These are phyloP conservation scores for Sebastes iracundus DNA, from an alignment of 2,797 vertebrate species.

Conservation along the genomic window DNA sequence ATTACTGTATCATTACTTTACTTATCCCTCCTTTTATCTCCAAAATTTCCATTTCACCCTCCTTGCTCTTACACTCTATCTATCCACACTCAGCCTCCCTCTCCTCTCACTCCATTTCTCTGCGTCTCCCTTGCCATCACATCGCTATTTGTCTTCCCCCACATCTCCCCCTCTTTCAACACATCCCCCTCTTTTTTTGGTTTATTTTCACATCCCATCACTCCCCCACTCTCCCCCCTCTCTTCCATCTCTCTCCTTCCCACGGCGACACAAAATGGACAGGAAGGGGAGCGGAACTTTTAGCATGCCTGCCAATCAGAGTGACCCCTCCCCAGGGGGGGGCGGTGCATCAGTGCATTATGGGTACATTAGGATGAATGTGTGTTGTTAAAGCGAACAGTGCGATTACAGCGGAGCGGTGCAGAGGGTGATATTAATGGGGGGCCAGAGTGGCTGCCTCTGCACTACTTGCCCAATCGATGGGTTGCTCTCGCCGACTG, in stretches of 20 bases:
- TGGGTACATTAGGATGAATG: slow-evolving; percentile 61
- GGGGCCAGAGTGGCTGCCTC: slow-evolving; percentile 18
- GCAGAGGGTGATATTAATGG: slow-evolving; percentile 47
- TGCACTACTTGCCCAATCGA: slow-evolving; percentile 29
- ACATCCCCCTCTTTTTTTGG: slow-evolving; percentile 3
- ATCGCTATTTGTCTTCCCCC: slow-evolving; percentile 9
- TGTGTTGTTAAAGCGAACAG: slow-evolving; percentile 24
- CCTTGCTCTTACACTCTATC: not conserved
- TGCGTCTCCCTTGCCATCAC: slow-evolving; percentile 6
- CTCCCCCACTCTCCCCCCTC: not conserved
- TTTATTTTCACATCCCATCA: slow-evolving; percentile 53
- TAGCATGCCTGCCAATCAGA: slow-evolving; percentile 9
- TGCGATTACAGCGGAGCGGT: slow-evolving; percentile 26
- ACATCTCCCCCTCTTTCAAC: slow-evolving; percentile 22
- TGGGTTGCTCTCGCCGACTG: slow-evolving; percentile 40
- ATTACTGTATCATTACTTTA: slow-evolving; percentile 38
- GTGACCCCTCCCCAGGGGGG: not conserved
- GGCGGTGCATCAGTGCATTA: slow-evolving; percentile 44
- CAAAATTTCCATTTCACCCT: not conserved
- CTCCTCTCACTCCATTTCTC: slow-evolving; percentile 9
- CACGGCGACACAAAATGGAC: slow-evolving; percentile 26
- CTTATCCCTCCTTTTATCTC: slow-evolving; percentile 29
- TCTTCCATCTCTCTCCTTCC: slow-evolving; percentile 31
- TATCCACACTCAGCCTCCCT: not conserved
- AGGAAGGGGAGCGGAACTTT: not conserved